Conservation (phyloP, 2,888 invertebrate species). For the Cryptophagus acutangulus region DNA sequence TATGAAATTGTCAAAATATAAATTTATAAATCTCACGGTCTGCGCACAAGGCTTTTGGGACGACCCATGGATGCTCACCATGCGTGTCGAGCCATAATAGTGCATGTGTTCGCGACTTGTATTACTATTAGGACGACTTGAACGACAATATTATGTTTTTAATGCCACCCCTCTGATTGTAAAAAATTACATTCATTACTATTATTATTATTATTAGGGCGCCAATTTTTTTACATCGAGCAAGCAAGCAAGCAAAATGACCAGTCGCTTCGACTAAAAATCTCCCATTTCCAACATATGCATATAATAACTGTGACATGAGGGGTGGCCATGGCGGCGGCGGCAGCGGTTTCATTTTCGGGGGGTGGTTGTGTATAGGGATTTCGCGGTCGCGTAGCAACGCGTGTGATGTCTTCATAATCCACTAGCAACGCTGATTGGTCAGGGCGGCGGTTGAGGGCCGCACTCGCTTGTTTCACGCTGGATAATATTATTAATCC, state of each 20-base stretch:
- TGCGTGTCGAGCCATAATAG: constrained; percentile 44
- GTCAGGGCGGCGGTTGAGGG: constrained; percentile 42
- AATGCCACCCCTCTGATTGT: neutral
- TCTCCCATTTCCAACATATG: no score
- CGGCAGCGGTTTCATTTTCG: constrained; percentile 30
- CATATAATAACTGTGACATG: constrained; percentile 2
- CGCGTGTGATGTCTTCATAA: constrained; percentile 45
- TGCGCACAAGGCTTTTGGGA: constrained; percentile 31
- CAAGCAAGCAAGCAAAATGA: no score
- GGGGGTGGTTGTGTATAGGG: constrained; percentile 36
- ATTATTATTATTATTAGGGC: no score
- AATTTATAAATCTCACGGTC: constrained; percentile 51
- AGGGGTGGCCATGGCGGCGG: constrained; percentile 19
- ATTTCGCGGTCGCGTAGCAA: constrained; percentile 47
- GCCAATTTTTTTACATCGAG: no score
- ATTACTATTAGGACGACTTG: constrained; percentile 26
- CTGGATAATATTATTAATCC: constrained; percentile 42
- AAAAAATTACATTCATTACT: no score
- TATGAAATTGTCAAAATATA: constrained; percentile 50
- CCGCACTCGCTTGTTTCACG: constrained; percentile 41
- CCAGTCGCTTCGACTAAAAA: no score
- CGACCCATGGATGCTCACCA: constrained; percentile 40
- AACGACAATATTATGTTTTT: constrained; percentile 7
- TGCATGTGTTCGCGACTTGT: constrained; percentile 46
- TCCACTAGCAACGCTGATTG: constrained; percentile 45